Evolutionary conservation across 2,113 vertebrate species (phyloP).

Genomic region (Brevimyrus niger): DNA sequence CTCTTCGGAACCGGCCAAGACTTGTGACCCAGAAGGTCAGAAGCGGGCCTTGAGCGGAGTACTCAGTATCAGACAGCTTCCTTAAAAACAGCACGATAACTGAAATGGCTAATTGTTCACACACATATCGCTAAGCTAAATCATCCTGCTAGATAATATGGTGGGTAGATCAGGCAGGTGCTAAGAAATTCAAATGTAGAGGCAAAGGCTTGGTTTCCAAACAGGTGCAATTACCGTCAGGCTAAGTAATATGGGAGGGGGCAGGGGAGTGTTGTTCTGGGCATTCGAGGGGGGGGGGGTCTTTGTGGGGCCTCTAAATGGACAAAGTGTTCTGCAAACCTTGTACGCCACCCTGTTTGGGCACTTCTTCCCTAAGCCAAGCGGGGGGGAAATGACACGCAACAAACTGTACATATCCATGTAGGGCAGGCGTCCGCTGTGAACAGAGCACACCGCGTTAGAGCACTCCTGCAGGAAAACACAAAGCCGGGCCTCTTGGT

Average conservation of each 20-base stretch:
- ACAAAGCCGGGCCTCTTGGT: neutral
- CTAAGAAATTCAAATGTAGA: neutral
- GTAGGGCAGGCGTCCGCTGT: constrained; percentile 88
- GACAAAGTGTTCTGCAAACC: constrained; percentile 73
- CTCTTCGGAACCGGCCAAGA: neutral
- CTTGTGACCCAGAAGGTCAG: neutral
- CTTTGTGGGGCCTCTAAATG: constrained; percentile 31
- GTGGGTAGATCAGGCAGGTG: neutral
- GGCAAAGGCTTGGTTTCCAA: constrained; percentile 11
- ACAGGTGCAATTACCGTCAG: neutral
- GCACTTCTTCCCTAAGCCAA: constrained; percentile 95
- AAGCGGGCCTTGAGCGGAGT: neutral
- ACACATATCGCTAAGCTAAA: neutral
- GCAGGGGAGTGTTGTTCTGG: neutral
- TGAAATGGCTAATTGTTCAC: neutral
- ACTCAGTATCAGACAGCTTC: neutral
- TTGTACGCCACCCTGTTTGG: constrained; percentile 95
- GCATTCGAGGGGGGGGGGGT: constrained; percentile 23
- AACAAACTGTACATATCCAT: constrained; percentile 98
- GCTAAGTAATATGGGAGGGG: neutral
- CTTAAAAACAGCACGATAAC: neutral
- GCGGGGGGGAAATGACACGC: constrained; percentile 86
- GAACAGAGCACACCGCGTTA: constrained; percentile 70
- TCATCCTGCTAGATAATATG: neutral
- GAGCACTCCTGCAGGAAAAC: neutral